Conservation (phyloP, 2,797 vertebrate genomes). For the Lithobates sylvaticus region DNA sequence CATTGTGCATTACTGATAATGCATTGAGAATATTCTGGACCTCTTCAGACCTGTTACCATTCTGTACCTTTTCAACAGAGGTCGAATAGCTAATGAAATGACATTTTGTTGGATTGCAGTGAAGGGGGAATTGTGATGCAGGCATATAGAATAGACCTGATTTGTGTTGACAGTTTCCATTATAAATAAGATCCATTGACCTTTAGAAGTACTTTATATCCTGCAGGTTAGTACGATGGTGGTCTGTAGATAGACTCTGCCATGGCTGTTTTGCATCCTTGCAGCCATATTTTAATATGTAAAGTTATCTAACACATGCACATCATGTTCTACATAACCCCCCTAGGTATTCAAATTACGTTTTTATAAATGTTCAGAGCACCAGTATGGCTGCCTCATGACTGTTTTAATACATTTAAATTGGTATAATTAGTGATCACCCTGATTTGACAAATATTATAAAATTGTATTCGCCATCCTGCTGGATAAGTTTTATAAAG, state of each 20-base stretch:
- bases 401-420: not conserved
- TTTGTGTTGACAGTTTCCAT: constrained; percentile 12
- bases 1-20: not conserved
- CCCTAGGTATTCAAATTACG: not conserved
- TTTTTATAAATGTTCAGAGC: constrained; percentile 15
- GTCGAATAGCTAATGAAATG: not conserved
- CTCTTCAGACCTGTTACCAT: constrained; percentile 10
- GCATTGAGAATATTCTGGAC: not conserved
- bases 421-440: too few relatives aligned
- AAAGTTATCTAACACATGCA: not conserved
- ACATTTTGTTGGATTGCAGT: constrained; percentile 13
- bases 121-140: not conserved
- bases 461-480: too few relatives aligned
- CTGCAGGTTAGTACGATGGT: constrained; percentile 4
- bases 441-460: too few relatives aligned
- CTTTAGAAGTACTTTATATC: not conserved
- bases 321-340: not conserved
- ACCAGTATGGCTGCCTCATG: constrained; percentile 9
- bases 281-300: too few relatives aligned
- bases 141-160: constrained; percentile 24
- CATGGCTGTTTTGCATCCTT: too few relatives aligned
- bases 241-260: not conserved
- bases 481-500: too few relatives aligned
- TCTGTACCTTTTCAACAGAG: not conserved
- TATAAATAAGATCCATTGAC: constrained; percentile 21